Evolutionary conservation across 2,888 invertebrate species (phyloP), one percentile per base, ranked within the genome.

Genomic region (Zelleria hepariella): DNA sequence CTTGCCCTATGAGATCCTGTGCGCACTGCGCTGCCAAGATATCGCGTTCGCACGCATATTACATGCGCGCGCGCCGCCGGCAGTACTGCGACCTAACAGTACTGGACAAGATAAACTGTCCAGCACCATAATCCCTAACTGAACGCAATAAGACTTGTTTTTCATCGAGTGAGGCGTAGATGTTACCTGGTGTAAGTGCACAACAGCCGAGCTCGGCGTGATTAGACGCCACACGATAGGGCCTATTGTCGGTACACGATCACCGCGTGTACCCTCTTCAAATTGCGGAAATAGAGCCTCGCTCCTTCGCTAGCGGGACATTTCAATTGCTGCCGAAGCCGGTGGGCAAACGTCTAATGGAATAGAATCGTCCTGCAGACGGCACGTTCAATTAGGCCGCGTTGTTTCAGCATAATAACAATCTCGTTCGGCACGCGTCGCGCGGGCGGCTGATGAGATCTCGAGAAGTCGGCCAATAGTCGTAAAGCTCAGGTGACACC

Each of bases 181-280:
- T n/a, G 8, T 49, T 8, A 21, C 5, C 25, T 57, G 27, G 58
- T 32, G 24, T 47, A 54, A 52, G 21, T 58, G n/a, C 57, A 32
- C 27, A 61, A 77, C 74, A 72, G 76, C 73, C 77, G 42, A 58
- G 52, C 71, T 15, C 32, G 32, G 73, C 79, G 80, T 86, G 87
- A 87, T 88, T 88, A 88, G 86, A 86, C 88, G 82, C 80, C 84
- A 82, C 84, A 83, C 85, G 85, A 87, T 87, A 86, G 82, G 74
- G 79, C 75, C 84, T 74, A 86, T 87, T 87, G 87, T 87, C 86
- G 80, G 85, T 78, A 82, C 86, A 86, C 85, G 83, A 86, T 87
- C 80, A 78, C 80, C 82, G 80, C 78, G 78, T 80, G 80, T 82
- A 80, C 82, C 80, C 32, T 83, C 81, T 83, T 77, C 84, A 82